Evolutionary conservation across 1,140 invertebrate species (phyloP), one percentile per base, ranked within the genome.

Genomic region (Antheraea pernyi): DNA sequence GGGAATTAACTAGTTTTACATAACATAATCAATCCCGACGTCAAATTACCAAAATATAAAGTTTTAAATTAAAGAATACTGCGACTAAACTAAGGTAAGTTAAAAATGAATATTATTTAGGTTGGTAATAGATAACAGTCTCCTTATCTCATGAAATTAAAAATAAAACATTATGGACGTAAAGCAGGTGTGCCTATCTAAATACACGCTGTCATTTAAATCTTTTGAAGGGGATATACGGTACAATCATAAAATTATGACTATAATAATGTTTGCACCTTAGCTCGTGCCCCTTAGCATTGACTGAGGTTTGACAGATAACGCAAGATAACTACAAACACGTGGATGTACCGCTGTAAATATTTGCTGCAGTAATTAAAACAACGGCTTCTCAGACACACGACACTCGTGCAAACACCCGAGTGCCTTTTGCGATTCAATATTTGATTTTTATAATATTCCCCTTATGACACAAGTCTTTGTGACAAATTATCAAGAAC

Each of bases 281-380:
- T 82, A 78, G 83, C 81, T 80, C 85, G 89, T 86, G 88, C 83
- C 82, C 1, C 46, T 76, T 79, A 88, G 82, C 84, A 91, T 91
- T 91, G 89, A 91, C 89, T 90, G 86, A 80, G 84, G 82, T 91
- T 91, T 91, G 89, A 89, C 89, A 91, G 89, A 91, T 91, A 91
- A 91, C 79, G 80, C 76, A 69, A 85, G 89, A 91, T 91, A 91
- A 89, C 80, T 76, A 75, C 70, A 76, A 82, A 85, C 86, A 86
- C 80, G 79, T 87, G 82, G 80, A 78, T 86, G 81, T 83, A 80
- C 74, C 69, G 78, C 67, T 68, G 78, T 81, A 86, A 91, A 91
- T 89, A 91, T 91, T 91, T 86, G 80, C 84, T 53, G 69, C 72
- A 77, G 79, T 89, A 79, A 89, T 85, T 83, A 87, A 88, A 87